Base-by-base conservation (phyloP, 2,888 invertebrate genomes). In the Glaucopsyche alexis region DNA sequence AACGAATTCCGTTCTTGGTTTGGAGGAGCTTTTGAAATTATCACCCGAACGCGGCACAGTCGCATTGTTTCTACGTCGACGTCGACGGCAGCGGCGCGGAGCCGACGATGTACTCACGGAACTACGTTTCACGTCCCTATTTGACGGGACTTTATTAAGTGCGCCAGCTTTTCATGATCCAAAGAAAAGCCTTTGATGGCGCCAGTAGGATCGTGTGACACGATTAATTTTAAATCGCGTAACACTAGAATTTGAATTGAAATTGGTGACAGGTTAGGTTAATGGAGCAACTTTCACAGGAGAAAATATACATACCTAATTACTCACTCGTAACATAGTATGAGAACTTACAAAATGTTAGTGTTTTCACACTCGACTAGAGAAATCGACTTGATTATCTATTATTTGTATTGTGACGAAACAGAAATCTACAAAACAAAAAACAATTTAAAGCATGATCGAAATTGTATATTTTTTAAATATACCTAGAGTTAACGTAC, bases 131-230 rank as follows among this genome's bases (percentile, higher is more conserved):
- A 85, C 80, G 49, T 73, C 78, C 84, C 84, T 85, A 84, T 85
- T 85, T 83, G 83, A 83, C 82, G n/a, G n/a, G n/a, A n/a, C n/a
- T n/a, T n/a, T n/a, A n/a, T 86, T 85, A 85, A 83, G 81, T 83
- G 76, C 82, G 84, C 81, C 77, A 67, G 72, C 72, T 72, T 55
- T 66, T 67, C 67, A 47, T 47, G 19, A 47, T 38, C 42, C 52
- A 42, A 52, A 72, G 67, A 65, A 72, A 52, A 52, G 45, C 67
- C 72, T 67, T 72, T 72, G 72, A 72, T 55, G 66, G 66, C 49
- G 64, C 13, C 67, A 45, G 29, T 16, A 14, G 69, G 11, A 67
- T 52, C 52, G 29, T 52, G 52, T 67, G 67, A 72, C 45, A 67
- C 67, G 67, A 72, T 72, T 72, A 72, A 50, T 72, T 66, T 67